Base-by-base conservation (phyloP, 2,888 invertebrate genomes). In the Digitonthophagus gazella region DNA sequence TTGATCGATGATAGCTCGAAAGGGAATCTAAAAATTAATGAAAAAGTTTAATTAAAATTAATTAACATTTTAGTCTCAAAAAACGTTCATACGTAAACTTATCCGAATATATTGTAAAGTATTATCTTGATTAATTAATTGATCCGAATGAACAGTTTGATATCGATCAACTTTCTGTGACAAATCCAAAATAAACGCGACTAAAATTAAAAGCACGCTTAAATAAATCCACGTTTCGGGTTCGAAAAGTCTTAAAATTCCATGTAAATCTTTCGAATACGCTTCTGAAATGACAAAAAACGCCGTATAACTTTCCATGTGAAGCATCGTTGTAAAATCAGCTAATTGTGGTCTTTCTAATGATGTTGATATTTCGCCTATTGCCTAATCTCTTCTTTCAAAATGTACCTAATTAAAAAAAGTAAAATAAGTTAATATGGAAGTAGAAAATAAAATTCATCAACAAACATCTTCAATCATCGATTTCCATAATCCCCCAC, bases 281-380 rank as follows among this genome's bases (percentile, higher is more conserved):
- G 54, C 20, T 15, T 61, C 14, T 2, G 68, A 55, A 22, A 44
- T 61, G 2, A 65, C 56, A 11, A 67, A 70, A 16, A 67, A 65
- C 0, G 67, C 65, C 2, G 70, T 67, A n/a, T 67, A 70, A 18
- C 70, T 67, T 22, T 70, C 70, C 70, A 70, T 70, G 61, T 70
- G 67, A 8, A 70, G 11, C 70, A 70, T 70, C 18, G 65, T 61
- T 11, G 70, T 70, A 14, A 70, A 70, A 61, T 70, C 70, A 2
- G 55, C 65, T 3, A 67, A 14, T 8, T 55, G 65, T 28, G 56
- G 19, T 58, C 70, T 18, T 63, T 67, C 70, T 4, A 61, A 67
- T 14, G 67, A 65, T 1, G 44, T 67, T 5, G 70, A 67, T 58
- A 70, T 67, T 5, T 67, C 70, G n/a, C 70, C 70, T 15, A 70